These are phyloP conservation scores for Palythoa caribaeorum DNA, from an alignment of 92 coral and sea anemone species.

Conservation along the genomic window DNA sequence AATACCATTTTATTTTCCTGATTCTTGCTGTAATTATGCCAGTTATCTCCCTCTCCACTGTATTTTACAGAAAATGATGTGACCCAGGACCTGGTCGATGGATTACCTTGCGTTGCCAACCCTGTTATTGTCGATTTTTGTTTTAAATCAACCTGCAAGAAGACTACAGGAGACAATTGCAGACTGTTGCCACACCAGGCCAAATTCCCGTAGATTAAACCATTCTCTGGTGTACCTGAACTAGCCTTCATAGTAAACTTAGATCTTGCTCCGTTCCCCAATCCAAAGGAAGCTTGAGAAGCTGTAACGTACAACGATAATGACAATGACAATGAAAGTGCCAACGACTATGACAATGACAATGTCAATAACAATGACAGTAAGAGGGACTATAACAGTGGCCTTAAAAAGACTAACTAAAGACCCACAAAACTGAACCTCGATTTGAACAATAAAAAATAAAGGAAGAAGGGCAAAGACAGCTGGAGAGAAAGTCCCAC, in stretches of 20 bases:
- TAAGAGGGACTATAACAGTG: background rate
- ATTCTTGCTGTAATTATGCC: background rate
- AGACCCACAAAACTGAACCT: background rate
- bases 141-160: background rate
- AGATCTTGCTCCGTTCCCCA: background rate
- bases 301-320: background rate
- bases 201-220: background rate
- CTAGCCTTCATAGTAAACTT: background rate
- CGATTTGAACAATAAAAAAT: too few species aligned
- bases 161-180: background rate
- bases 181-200: background rate
- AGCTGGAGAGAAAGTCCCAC: too few species aligned
- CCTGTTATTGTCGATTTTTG: background rate
- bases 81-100: background rate
- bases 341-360: background rate
- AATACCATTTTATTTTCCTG: background rate
- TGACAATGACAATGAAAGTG: background rate
- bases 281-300: background rate
- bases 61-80: background rate
- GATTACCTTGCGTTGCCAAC: constrained; percentile 10
- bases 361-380: background rate
- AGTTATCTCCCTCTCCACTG: background rate
- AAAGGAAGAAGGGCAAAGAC: too few species aligned
- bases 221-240: background rate
- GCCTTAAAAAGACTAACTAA: too few species aligned